Evolutionary conservation across 2,113 vertebrate species (phyloP).

Genomic region (Tangachromis dhanisi): DNA sequence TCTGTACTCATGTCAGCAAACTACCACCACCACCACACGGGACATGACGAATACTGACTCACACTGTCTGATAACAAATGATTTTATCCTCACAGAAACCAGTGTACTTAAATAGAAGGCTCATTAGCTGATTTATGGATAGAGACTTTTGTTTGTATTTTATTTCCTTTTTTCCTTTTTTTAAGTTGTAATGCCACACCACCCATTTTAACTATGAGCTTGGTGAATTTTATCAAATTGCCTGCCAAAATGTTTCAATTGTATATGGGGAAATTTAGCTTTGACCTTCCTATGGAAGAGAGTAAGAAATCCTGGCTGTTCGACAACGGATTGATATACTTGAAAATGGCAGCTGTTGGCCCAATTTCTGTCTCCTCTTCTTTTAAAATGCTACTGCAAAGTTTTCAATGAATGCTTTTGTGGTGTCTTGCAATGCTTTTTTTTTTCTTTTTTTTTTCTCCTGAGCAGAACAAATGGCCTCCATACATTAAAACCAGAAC

Average conservation of each 20-base stretch:
- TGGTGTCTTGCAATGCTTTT: slow-evolving; percentile 65
- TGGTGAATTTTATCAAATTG: slow-evolving; percentile 64
- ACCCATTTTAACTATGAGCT: slow-evolving; percentile 59
- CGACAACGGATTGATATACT: slow-evolving; percentile 78
- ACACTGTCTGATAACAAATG: slow-evolving; percentile 82
- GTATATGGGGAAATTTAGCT: slow-evolving; percentile 67
- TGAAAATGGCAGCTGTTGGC: slow-evolving; percentile 78
- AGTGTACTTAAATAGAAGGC: slow-evolving; percentile 93
- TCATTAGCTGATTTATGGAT: slow-evolving; percentile 86
- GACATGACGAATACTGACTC: slow-evolving; percentile 78
- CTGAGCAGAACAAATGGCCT: slow-evolving; percentile 49
- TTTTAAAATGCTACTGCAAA: slow-evolving; percentile 84
- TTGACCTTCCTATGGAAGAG: slow-evolving; percentile 99
- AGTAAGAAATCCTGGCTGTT: slow-evolving; percentile 83
- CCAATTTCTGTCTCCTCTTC: slow-evolving; percentile 80
- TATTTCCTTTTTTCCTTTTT: slow-evolving; percentile 75
- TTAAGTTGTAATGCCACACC: slow-evolving; percentile 82
- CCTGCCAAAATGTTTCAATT: slow-evolving; percentile 74
- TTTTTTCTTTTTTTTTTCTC: slow-evolving; percentile 45
- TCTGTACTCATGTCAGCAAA: slow-evolving; percentile 95
- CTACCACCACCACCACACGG: slow-evolving; percentile 87
- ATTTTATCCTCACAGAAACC: slow-evolving; percentile 88
- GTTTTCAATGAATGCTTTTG: slow-evolving; percentile 81
- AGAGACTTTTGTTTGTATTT: slow-evolving; percentile 82
- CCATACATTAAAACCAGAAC: slow-evolving; percentile 56